Base-by-base conservation (phyloP, 2,888 invertebrate species). In the Hirtodrosophila alboralis region DNA sequence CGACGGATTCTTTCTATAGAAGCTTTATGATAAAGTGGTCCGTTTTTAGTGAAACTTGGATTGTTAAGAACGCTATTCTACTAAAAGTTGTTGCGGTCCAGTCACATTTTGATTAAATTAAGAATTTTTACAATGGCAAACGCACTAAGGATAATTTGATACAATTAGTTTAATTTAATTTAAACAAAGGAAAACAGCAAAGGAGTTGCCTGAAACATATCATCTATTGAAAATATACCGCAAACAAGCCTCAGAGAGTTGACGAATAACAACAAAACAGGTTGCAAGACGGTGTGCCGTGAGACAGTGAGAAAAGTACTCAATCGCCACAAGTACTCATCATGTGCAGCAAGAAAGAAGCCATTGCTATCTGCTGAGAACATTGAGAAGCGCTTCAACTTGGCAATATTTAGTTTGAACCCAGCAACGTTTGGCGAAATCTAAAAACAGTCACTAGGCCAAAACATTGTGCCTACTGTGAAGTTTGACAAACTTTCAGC, bases 231-330 rank as follows among this genome's bases (percentile, higher is more conserved):
- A 34, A n/a, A 13, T 28, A 41, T 10, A 10, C 40, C 40, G 5
- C 40, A 16, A 27, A 40, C 14, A 14, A 40, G 27, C 40, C 40
- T 16, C 16, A 26, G 40, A 28, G 4, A 40, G 27, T 13, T 40
- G 27, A 27, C 8, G 2, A 12, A 27, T 4, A 9, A 4, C 8
- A 9, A 27, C 10, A 23, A 23, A 23, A n/a, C 5, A 7, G 21
- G 23, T 8, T 38, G 27, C 0, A 40, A 40, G 27, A 23, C 6
- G 6, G 23, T 23, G 23, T 6, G 23, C 23, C 23, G 7, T 7
- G 23, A 41, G 37, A 51, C 51, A 4, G 41, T 41, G 13, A 10
- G 41, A n/a, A 40, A 34, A 36, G 23, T 34, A 1, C 31, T 52
- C 4, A 26, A 34, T 10, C 2, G 2, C 9, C 33, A 43, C 4